Base-by-base conservation (phyloP, 2,113 vertebrate genomes). In the Syrmaticus mikado region DNA sequence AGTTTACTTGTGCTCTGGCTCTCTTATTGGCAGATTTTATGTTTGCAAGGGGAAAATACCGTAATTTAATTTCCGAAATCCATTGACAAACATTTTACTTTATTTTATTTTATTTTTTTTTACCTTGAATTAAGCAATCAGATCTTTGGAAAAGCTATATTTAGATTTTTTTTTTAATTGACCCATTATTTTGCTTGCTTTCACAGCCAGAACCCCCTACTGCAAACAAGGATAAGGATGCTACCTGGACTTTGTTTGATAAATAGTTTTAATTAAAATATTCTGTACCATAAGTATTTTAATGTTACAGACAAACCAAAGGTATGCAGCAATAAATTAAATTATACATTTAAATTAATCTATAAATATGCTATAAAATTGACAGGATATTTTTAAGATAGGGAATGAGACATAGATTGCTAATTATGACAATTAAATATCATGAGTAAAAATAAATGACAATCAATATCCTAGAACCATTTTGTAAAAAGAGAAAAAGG, bases 191-290 rank as follows among this genome's bases (percentile, higher is more conserved):
- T 98, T 98, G 96, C 97, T 97, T 87, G 89, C 97, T 97, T 97
- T 94, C 95, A 92, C 96, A 98, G 96, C 95, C 95, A 97, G 93
- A 97, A 97, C 97, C 97, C 98, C 98, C 97, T 94, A 98, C 97
- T 84, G 97, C 96, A 98, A 98, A 97, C 97, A 97, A 97, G 97
- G 97, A 97, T 97, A 98, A 95, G 94, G 90, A 95, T 76, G 90
- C 96, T 98, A 98, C 98, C 98, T 98, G 98, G 97, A 97, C 97
- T 95, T 97, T 89, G 83, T 97, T 96, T 98, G 98, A 98, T 98
- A 97, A 98, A 98, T 98, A 98, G 98, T 98, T 98, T 98, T 98
- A 98, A 98, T 98, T 98, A 98, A 98, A 98, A 98, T 98, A 98
- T 98, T 98, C 97, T 97, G 98, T 98, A 98, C 97, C 97, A 97